phyloP scores from a whole-genome alignment of 1,140 invertebrate genomes.

The Orussus abietinus region DNA sequence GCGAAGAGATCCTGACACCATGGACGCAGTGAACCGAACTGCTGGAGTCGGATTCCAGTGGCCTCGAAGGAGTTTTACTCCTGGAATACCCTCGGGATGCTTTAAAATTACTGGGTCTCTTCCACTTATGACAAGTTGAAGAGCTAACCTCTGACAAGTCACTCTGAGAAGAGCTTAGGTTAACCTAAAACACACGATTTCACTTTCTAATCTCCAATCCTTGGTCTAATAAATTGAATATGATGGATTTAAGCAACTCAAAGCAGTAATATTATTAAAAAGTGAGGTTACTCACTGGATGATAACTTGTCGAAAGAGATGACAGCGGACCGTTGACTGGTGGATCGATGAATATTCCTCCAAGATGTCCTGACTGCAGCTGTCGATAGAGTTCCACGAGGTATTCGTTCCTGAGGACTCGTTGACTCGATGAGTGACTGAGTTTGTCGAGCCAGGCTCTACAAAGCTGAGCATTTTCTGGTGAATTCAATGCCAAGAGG shows the following conservation, averaged over 20 bases:
- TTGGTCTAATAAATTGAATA: not conserved
- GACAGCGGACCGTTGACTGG: slow-evolving; percentile 31
- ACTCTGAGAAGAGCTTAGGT: slow-evolving; percentile 23
- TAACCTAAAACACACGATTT: slow-evolving; percentile 15
- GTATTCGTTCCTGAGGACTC: slow-evolving; percentile 43
- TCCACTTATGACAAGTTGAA: slow-evolving; percentile 7
- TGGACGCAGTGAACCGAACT: slow-evolving; percentile 5
- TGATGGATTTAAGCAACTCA: slow-evolving; percentile 5
- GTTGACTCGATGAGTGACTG: slow-evolving; percentile 26
- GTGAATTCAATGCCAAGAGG: slow-evolving; percentile 30
- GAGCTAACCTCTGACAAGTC: slow-evolving; percentile 22
- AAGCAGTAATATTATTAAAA: slow-evolving; percentile 1
- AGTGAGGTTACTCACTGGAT: slow-evolving; percentile 19
- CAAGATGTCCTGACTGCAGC: slow-evolving; percentile 32
- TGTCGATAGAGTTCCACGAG: slow-evolving; percentile 39
- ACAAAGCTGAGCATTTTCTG: slow-evolving; percentile 32
- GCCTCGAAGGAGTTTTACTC: not conserved
- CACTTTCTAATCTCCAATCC: slow-evolving; percentile 1
- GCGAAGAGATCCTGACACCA: not conserved
- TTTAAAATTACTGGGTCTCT: slow-evolving; percentile 4
- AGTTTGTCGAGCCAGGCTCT: slow-evolving; percentile 47
- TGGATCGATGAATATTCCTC: slow-evolving; percentile 35
- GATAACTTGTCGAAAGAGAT: slow-evolving; percentile 16
- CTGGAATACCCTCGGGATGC: slow-evolving; percentile 2
- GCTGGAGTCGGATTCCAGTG: slow-evolving; percentile 5